Base-by-base conservation (phyloP, 2,888 invertebrate genomes). In the Urechis unicinctus region DNA sequence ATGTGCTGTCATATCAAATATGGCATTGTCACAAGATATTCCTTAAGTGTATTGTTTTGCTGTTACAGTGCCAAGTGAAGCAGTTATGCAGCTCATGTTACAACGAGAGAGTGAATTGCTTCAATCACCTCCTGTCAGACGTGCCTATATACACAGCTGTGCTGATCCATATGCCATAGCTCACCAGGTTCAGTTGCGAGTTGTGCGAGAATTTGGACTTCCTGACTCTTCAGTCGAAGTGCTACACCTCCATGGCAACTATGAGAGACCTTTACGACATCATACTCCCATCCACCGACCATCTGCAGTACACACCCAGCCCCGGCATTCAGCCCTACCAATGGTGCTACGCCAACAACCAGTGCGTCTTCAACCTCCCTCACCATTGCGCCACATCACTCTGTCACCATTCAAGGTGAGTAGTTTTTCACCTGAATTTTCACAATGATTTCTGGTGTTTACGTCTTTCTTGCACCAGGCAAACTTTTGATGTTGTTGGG, bases 161-260 rank as follows among this genome's bases (percentile, higher is more conserved):
- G 60, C 66, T 29, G 73, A 89, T 62, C 83, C 87, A 52, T 85
- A 85, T 64, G 87, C 89, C 71, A 87, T 91, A 60, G 85, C 85
- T 68, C 82, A 86, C 62, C 57, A 57, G 49, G 41, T 91, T 62
- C 86, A 91, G 56, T 79, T 96, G 67, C 85, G 94, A 5, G 92
- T 93, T 1, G 93, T 95, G 17, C 85, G 95, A 48, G 95, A 96
- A 81, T 89, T 91, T 79, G 92, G 93, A 70, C 83, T 94, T 58
- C 95, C 95, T 0, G 95, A 96, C 78, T 84, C 86, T 13, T 88
- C 89, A 17, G 87, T 89, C 4, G 88, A 89, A 76, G 83, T 89
- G 67, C 80, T 90, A 55, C 69, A 72, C 9, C 31, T 30, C 13
- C 26, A 48, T 17, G 30, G 22, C n/a, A 17, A 30, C 25, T n/a